Base-by-base conservation (phyloP, 2,888 invertebrate species). In the Xestobium rufovillosum region DNA sequence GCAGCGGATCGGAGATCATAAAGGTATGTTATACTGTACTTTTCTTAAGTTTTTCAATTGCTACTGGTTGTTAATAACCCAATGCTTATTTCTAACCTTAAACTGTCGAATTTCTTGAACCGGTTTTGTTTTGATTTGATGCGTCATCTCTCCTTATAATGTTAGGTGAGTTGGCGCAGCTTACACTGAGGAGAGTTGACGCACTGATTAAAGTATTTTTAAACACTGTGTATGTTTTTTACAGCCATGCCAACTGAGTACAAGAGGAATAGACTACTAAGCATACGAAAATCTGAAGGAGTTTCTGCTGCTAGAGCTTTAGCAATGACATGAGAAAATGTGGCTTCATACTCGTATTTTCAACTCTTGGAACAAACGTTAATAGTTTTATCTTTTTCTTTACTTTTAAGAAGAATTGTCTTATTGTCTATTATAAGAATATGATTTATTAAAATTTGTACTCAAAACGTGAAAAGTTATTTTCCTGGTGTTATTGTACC, bases 1-100 rank as follows among this genome's bases (percentile, higher is more conserved):
- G 28, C 28, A 6, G 28, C 10, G 12, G 28, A 28, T 28, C 28
- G 28, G 28, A 28, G 28, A 8, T 28, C 12, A 28, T 28, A 28
- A 28, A 28, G 28, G 28, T 28, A 28, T 28, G 28, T 28, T 28
- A 19, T 6, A 19, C 6, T n/a, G n/a, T 19, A 19, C n/a, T 19
- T 19, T 28, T 28, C 6, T 12, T 28, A 10, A 8, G 6, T 19
- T 19, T n/a, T n/a, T 19, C 23, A 19, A n/a, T 19, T n/a, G n/a
- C 23, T 19, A 6, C 23, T 19, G 6, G 23, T 19, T 19, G 23
- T 19, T n/a, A 19, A 19, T 19, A 19, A 19, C 23, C n/a, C 23
- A 19, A n/a, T 19, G 23, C 23, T 19, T 19, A n/a, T 6, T 19
- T 19, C 23, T 19, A 19, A 19, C 23, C 23, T 19, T n/a, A 19